Conservation (phyloP, 2,888 invertebrate genomes). For the Drosophila anceps region DNA sequence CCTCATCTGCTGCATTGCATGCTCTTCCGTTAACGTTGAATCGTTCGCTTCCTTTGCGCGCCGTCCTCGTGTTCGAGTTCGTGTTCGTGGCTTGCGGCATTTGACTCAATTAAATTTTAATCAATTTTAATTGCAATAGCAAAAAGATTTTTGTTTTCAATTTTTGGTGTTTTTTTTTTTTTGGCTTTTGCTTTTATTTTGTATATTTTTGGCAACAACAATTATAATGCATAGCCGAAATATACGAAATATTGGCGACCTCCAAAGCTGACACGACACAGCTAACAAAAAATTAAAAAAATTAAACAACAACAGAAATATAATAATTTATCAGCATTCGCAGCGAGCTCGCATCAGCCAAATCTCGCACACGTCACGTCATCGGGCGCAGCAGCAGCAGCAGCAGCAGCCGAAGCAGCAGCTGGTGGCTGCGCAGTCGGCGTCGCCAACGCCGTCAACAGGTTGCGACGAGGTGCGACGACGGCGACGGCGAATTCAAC, state of each 20-base stretch:
- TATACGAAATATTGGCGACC: conserved; percentile 67
- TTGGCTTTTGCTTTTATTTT: conserved; percentile 5
- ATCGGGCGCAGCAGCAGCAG: conserved; percentile 45
- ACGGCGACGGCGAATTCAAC: conserved; percentile 54
- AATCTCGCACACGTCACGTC: conserved; percentile 77
- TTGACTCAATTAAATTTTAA: conserved; percentile 74
- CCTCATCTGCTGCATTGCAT: not conserved
- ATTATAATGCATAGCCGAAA: conserved; percentile 46
- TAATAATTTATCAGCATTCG: conserved; percentile 74
- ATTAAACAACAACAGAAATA: conserved; percentile 37
- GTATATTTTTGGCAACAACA: conserved; percentile 44
- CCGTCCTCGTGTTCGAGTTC: not conserved
- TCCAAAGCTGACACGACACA: conserved; percentile 80
- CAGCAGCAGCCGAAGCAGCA: conserved; percentile 8
- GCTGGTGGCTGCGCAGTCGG: conserved; percentile 10
- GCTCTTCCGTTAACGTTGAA: not conserved
- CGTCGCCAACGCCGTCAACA: conserved; percentile 60
- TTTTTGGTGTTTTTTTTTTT: not conserved
- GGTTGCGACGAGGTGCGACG: conserved; percentile 67
- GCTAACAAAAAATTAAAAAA: conserved; percentile 45
- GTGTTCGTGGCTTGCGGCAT: conserved; percentile 36
- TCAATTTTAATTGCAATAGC: conserved; percentile 72
- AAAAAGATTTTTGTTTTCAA: conserved; percentile 45
- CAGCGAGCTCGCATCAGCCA: conserved; percentile 63
- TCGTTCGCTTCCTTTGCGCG: conserved; percentile 25